Base-by-base conservation (phyloP, 2,888 invertebrate genomes). In the Carpatolechia fugitivella region DNA sequence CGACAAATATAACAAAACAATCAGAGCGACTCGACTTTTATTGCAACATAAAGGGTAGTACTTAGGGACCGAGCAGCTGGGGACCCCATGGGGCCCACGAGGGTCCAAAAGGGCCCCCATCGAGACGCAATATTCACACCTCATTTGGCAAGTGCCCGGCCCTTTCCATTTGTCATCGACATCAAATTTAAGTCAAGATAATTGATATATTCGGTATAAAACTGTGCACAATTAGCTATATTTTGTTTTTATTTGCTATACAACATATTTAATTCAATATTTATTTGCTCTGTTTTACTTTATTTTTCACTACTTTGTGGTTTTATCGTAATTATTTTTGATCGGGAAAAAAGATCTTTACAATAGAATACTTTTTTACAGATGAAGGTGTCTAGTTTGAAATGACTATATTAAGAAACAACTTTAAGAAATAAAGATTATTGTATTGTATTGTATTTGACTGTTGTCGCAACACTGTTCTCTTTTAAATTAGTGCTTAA, bases 81-180 rank as follows among this genome's bases (percentile, higher is more conserved):
- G 76, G 59, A 63, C 64, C 78, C 80, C 78, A 76, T 72, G 70
- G 81, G 76, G 78, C 75, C 74, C 64, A n/a, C 66, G 56, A 56
- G 56, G 63, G 62, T 52, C 63, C 64, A 67, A 66, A 55, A 56
- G 67, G 66, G 66, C 62, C 70, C 89, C 89, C 85, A 82, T 71
- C 56, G 87, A 79, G 86, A 80, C 66, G 66, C 87, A 88, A 89
- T 89, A 90, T 88, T 90, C 90, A 89, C 90, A 89, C 89, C 86
- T 89, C 89, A 88, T 88, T 90, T 86, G 82, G 85, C 88, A 79
- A 78, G 74, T 70, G 72, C 75, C 38, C 50, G 24, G 38, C 50
- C 50, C 50, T 24, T 38, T 14, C 33, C 33, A 49, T 49, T 49
- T 49, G 49, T 49, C 29, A 44, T 44, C 44, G 29, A 69, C 69